A percentile compares a stretch with the other conserved stretches of the same genome.
Evolutionary conservation across 2,888 invertebrate genomes (phyloP).

Genomic region (Druceiella hillmani): DNA sequence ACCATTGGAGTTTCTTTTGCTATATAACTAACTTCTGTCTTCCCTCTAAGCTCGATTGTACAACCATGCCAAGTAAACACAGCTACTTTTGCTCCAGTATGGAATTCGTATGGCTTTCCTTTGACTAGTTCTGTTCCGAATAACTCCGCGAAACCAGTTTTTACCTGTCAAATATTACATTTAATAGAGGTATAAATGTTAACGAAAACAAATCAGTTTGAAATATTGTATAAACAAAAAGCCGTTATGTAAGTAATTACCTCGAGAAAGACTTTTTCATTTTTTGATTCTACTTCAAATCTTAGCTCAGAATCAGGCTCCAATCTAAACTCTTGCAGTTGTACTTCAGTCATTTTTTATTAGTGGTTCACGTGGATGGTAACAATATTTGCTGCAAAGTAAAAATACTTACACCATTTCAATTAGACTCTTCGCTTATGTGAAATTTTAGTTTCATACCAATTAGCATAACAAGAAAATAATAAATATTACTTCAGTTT

Average conservation of each 20-base stretch:
- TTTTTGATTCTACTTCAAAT: constrained; percentile 88
- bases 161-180: constrained; percentile 54
- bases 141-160: constrained; percentile 88
- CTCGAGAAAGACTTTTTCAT: constrained; percentile 75
- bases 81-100: constrained; percentile 87
- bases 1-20: constrained; percentile 97
- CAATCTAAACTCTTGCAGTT: constrained; percentile 69
- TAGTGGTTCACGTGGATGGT: constrained; percentile 1
- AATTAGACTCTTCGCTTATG: too few relatives aligned
- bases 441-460: too few relatives aligned
- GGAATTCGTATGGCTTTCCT: constrained; percentile 87
- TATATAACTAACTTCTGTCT: constrained; percentile 89
- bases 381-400: too few relatives aligned
- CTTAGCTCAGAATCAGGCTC: constrained; percentile 87
- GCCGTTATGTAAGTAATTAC: constrained; percentile 35
- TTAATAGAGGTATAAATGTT: constrained; percentile 13
- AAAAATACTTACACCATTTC: too few relatives aligned
- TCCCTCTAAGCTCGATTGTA: constrained; percentile 76
- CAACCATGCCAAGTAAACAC: constrained; percentile 97
- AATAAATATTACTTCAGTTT: too few relatives aligned
- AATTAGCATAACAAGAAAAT: too few relatives aligned
- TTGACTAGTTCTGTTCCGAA: constrained; percentile 95
- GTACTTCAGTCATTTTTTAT: constrained; percentile 43
- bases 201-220: constrained; percentile 5
- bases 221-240: constrained; percentile 6